Evolutionary conservation across 2,113 vertebrate species (phyloP), one percentile per base, ranked within the genome.

Genomic region (Ptilorrhoa leucosticta): DNA sequence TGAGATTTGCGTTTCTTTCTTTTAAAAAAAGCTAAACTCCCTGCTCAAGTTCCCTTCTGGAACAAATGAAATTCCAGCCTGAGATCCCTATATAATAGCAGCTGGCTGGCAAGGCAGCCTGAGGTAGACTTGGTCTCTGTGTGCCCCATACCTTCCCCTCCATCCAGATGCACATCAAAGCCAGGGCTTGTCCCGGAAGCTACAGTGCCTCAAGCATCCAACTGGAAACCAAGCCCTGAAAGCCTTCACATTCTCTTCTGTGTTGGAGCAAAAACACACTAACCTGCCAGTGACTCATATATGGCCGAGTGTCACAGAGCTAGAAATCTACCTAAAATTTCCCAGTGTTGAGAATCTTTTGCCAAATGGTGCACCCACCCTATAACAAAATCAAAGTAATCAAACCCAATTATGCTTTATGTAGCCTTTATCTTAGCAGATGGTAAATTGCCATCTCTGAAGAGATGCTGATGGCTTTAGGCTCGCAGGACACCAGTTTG

Each of bases 131-230:
- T 17, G 33, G 22, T 16, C 14, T 40, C 20, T 61, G 7, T 26
- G 4, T 61, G 17, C 13, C 23, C 23, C 15, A 3, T 22, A 51
- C 5, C 12, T 79, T 79, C 13, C 33, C 9, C 9, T 73, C 22
- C 2, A 0, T 30, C 16, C 30, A 39, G 31, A 54, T 7, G 33
- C 17, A 37, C 22, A 80, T 18, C 30, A 76, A 31, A 79, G 23
- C 10, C n/a, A 65, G 30, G 11, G 5, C 2, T 22, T 0, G 1
- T 39, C 27, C 57, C 14, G 10, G n/a, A 10, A 70, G 22, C 18
- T 31, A 57, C n/a, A 18, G 27, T 24, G 24, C 26, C 23, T 19
- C 35, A 35, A 54, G 28, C 15, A 60, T 47, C n/a, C 33, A 60
- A 11, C 8, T 20, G 30, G 17, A 87, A 87, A 80, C 15, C 0